Conservation (phyloP, 92 coral and sea anemone genomes). For the Montipora capitata region DNA sequence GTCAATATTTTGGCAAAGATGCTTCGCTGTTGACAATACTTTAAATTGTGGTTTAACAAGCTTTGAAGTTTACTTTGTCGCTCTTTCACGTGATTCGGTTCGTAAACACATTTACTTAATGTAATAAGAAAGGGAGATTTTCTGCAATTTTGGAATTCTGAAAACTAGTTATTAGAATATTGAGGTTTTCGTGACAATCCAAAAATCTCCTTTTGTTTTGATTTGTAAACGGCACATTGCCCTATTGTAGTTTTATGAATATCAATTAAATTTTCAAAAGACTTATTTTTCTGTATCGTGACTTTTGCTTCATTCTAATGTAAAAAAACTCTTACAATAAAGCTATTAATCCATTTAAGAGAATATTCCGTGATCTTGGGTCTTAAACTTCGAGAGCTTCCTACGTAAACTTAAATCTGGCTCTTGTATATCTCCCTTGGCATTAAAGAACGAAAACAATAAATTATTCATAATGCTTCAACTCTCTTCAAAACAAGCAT, state of each 20-base stretch:
- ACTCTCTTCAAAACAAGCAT: neutral
- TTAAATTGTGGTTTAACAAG: too few species aligned
- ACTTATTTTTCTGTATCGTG: neutral
- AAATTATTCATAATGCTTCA: constrained; percentile 7
- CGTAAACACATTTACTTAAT: too few species aligned
- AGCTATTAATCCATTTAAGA: neutral
- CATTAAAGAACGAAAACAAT: constrained; percentile 15
- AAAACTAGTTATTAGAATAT: too few species aligned
- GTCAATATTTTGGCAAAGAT: too few species aligned
- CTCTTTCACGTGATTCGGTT: too few species aligned
- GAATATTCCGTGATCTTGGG: neutral
- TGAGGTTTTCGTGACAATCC: too few species aligned
- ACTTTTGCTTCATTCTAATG: neutral
- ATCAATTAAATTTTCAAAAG: neutral
- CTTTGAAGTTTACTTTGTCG: too few species aligned
- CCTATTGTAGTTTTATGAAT: neutral
- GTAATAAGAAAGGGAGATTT: too few species aligned
- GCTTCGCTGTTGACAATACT: too few species aligned
- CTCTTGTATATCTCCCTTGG: constrained; percentile 18
- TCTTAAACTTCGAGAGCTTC: neutral
- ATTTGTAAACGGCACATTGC: neutral
- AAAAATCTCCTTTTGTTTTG: neutral
- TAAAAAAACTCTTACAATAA: neutral
- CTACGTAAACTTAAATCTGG: constrained; percentile 4
- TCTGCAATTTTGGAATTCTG: too few species aligned